phyloP scores from a whole-genome alignment of 2,113 vertebrate genomes.

The Holacanthus passer region DNA sequence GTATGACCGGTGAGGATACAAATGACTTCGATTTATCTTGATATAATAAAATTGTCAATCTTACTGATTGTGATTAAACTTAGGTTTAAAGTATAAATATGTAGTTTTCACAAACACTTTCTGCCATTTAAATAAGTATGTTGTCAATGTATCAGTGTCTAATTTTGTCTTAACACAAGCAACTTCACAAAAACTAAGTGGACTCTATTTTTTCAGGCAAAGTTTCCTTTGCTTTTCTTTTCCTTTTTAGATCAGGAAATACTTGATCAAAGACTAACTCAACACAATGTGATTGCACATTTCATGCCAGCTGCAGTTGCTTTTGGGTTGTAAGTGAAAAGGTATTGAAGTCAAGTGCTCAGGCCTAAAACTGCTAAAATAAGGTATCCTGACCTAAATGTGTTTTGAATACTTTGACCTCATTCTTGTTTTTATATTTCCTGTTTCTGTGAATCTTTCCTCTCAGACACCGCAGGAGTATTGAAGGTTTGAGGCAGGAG shows the following conservation, averaged over 20 bases:
- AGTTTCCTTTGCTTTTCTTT: too few species aligned
- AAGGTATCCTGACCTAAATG: too few species aligned
- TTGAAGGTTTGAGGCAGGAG: constrained; percentile 87
- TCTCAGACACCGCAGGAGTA: constrained; percentile 87
- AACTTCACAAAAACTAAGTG: too few species aligned
- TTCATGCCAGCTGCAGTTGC: not conserved
- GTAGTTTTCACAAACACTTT: too few species aligned
- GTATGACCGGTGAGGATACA: constrained; percentile 84
- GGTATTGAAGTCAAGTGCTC: not conserved
- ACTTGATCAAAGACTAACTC: not conserved
- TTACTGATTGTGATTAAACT: too few species aligned
- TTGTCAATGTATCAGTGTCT: not conserved
- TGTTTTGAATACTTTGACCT: too few species aligned
- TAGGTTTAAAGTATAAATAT: too few species aligned
- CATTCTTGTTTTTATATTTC: not conserved
- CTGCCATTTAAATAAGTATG: too few species aligned
- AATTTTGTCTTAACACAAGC: not conserved
- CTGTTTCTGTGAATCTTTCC: not conserved
- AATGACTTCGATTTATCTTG: not conserved
- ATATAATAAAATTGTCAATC: not conserved
- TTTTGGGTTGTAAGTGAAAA: not conserved
- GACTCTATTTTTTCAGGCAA: too few species aligned
- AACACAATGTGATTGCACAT: not conserved
- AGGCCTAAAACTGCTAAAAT: too few species aligned
- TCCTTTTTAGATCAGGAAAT: not conserved